Percentiles rank a stretch among this genome's conserved stretches.
phyloP scores from a whole-genome alignment of 1,140 invertebrate genomes.

The Bombus polaris region DNA sequence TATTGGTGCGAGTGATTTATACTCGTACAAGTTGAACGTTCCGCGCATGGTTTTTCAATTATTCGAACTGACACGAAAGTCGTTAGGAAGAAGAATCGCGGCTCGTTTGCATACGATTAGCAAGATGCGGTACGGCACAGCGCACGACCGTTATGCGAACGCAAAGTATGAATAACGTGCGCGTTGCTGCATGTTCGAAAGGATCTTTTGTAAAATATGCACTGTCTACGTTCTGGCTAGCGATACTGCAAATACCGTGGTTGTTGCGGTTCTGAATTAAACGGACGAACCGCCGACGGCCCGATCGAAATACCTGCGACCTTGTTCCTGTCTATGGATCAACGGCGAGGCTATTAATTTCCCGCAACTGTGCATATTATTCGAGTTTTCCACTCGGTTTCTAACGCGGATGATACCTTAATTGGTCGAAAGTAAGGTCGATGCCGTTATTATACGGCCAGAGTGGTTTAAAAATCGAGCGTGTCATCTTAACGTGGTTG shows the following conservation, averaged over 20 bases:
- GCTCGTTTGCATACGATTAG: neutral
- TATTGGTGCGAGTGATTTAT: no score
- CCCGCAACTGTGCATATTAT: neutral
- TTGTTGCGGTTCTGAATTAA: slow-evolving; percentile 8
- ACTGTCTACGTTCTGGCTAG: neutral
- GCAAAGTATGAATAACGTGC: slow-evolving; percentile 25
- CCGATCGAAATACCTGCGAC: neutral
- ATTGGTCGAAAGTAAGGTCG: neutral
- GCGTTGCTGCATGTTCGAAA: neutral
- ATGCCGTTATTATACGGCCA: neutral
- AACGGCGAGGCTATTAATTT: slow-evolving; percentile 4
- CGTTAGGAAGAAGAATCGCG: no score
- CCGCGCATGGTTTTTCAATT: no score
- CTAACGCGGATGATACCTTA: no score
- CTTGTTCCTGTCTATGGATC: neutral
- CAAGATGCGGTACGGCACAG: neutral
- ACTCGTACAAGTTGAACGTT: no score
- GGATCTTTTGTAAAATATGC: slow-evolving; percentile 10
- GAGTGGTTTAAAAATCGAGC: neutral
- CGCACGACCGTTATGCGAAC: neutral
- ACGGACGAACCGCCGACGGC: neutral
- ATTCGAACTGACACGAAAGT: neutral
- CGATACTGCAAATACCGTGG: slow-evolving; percentile 24
- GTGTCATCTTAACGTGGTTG: no score
- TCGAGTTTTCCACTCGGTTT: neutral